Evolutionary conservation across 2,113 vertebrate species (phyloP).

Genomic region (Melanotaenia duboulayi): DNA sequence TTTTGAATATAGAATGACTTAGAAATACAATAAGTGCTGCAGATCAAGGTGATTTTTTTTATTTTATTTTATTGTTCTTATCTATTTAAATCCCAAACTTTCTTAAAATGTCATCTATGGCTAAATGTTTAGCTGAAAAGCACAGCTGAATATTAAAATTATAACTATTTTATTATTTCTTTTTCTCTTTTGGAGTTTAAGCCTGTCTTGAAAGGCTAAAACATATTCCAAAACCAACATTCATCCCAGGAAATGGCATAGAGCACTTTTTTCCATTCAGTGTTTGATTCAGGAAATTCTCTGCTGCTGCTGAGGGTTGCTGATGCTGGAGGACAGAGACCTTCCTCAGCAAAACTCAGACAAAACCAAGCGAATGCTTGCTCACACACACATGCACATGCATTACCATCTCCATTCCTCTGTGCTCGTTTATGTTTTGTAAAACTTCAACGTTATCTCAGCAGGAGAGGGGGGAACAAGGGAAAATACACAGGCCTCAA

Average conservation of each 20-base stretch:
- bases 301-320: conserved; percentile 35
- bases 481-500: conserved; percentile 18
- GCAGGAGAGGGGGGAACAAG: conserved; percentile 16
- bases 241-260: conserved; percentile 15
- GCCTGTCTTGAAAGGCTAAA: conserved; percentile 3
- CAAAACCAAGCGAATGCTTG: conserved; percentile 24
- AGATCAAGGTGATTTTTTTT: conserved; percentile 9
- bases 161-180: background rate
- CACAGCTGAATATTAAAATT: background rate
- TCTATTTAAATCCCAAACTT: background rate
- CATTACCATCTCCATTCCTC: conserved; percentile 25
- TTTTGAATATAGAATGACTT: conserved; percentile 33
- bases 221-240: conserved; percentile 11
- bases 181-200: background rate
- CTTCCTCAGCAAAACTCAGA: conserved; percentile 55
- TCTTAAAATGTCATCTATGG: background rate
- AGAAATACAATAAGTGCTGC: conserved; percentile 41
- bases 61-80: background rate
- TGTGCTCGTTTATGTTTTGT: conserved; percentile 25
- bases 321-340: conserved; percentile 52
- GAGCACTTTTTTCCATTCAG: conserved; percentile 18
- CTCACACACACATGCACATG: background rate
- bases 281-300: conserved; percentile 40
- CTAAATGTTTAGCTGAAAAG: too few species aligned
- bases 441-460: conserved; percentile 31